These are phyloP conservation scores for Strix occidentalis DNA, from an alignment of 2,797 vertebrate genomes.

Conservation along the genomic window DNA sequence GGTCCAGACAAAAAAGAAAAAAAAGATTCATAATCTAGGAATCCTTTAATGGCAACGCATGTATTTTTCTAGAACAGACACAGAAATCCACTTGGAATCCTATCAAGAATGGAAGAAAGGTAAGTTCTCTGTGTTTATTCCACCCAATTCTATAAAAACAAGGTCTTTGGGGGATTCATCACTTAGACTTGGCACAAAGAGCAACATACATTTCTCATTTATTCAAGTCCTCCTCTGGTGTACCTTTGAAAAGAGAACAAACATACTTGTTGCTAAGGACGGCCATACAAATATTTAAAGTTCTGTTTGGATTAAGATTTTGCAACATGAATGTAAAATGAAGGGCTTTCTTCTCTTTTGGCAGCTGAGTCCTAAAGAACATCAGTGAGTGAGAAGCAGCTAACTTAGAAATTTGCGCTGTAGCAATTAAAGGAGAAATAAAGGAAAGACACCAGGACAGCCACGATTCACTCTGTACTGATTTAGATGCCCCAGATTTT, in stretches of 20 bases:
- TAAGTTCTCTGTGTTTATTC: not conserved
- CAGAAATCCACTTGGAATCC: not conserved
- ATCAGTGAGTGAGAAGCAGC: not conserved
- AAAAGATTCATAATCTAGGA: not conserved
- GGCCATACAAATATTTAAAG: not conserved
- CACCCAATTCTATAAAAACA: not conserved
- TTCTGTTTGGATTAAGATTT: not conserved
- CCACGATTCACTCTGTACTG: not conserved
- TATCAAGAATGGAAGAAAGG: not conserved
- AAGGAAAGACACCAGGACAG: not conserved
- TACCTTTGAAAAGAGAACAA: not conserved
- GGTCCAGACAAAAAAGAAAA: not conserved
- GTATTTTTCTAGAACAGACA: not conserved
- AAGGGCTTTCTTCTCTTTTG: not conserved
- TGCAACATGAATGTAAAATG: not conserved
- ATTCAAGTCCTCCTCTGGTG: not conserved
- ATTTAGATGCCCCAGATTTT: not conserved
- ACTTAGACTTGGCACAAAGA: not conserved
- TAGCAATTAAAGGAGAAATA: not conserved
- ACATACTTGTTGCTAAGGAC: not conserved
- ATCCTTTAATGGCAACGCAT: not conserved
- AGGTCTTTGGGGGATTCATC: not conserved
- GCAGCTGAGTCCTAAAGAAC: not conserved
- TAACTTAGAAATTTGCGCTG: not conserved
- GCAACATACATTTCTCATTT: not conserved